Base-by-base conservation (phyloP, 2,888 invertebrate genomes). In the Psylliodes chrysocephalus region DNA sequence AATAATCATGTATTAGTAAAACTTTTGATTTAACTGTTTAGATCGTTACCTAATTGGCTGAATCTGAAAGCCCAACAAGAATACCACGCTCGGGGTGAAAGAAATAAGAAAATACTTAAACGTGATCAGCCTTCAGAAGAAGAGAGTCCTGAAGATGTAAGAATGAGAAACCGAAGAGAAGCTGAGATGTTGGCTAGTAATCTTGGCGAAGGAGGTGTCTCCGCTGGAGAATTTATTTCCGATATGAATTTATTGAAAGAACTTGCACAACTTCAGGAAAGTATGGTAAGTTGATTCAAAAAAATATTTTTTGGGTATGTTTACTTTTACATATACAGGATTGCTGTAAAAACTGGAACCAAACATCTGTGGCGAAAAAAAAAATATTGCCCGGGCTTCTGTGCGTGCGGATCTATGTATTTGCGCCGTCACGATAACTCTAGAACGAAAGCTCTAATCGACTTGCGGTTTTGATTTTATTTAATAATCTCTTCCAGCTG, bases 161-260 rank as follows among this genome's bases (percentile, higher is more conserved):
- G 92, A 25, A 89, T 90, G 72, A 85, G 93, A 52, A 94, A 93
- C 80, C 86, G 91, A 60, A 90, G 94, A 56, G 98, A 98, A 81
- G 95, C 96, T 0, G 94, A 95, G 80, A 96, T 97, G 77, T 85
- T 98, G 7, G 96, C 95, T 12, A 92, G 93, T 61, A 97, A 96
- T 79, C 73, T 82, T 35, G 94, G 94, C 2, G 95, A 96, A 79
- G 92, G 93, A 4, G 91, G 93, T 19, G 92, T 96, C 17, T 88
- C 91, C 0, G 87, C 90, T 38, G 90, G 91, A 60, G 96, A 97
- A 83, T 93, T 98, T 64, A 86, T 98, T 18, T 89, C 91, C 0
- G 95, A 97, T 79, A 89, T 93, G 71, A 87, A 88, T 60, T 90
- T 93, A 69, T 85, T 98, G 47, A 90, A 91, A 56, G 92, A 93